Percentiles rank a stretch among this genome's conserved stretches.
These are phyloP conservation scores for Drymonia ruficornis DNA, from an alignment of 2,888 invertebrate genomes.

Conservation along the genomic window DNA sequence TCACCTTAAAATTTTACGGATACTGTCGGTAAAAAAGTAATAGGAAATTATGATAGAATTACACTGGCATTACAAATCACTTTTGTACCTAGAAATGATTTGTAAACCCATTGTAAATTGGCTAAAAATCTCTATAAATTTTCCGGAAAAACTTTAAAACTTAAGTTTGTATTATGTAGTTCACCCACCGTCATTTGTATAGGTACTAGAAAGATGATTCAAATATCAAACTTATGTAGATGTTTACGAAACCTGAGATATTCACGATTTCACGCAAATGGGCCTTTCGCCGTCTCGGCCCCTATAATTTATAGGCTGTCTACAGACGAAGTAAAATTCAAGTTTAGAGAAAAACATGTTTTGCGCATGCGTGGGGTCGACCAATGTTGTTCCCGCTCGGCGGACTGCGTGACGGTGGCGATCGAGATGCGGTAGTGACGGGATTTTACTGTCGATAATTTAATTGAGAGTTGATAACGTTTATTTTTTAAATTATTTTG, in stretches of 20 bases:
- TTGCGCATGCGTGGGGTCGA: conserved; percentile 64
- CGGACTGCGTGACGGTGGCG: conserved; percentile 52
- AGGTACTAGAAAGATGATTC: neutral
- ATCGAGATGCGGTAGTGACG: conserved; percentile 44
- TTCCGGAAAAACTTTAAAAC: too few species aligned
- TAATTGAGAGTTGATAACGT: neutral
- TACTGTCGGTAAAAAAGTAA: too few species aligned
- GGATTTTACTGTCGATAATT: conserved; percentile 29
- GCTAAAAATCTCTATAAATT: too few species aligned
- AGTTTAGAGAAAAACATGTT: conserved; percentile 70
- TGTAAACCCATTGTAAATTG: too few species aligned
- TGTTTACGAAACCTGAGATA: conserved; percentile 53
- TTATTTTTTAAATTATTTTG: conserved; percentile 6
- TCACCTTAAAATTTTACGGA: too few species aligned
- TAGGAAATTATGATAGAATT: too few species aligned
- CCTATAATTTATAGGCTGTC: conserved; percentile 61
- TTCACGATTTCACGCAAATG: conserved; percentile 39
- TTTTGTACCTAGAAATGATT: too few species aligned
- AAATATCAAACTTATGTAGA: conserved; percentile 31
- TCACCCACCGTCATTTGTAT: too few species aligned
- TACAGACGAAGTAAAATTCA: conserved; percentile 56
- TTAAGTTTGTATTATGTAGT: too few species aligned
- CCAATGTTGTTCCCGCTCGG: conserved; percentile 60
- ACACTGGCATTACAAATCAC: too few species aligned
- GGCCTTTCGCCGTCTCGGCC: conserved; percentile 32